Base-by-base conservation (phyloP, 2,113 vertebrate genomes). In the Rhabdomys dilectus region DNA sequence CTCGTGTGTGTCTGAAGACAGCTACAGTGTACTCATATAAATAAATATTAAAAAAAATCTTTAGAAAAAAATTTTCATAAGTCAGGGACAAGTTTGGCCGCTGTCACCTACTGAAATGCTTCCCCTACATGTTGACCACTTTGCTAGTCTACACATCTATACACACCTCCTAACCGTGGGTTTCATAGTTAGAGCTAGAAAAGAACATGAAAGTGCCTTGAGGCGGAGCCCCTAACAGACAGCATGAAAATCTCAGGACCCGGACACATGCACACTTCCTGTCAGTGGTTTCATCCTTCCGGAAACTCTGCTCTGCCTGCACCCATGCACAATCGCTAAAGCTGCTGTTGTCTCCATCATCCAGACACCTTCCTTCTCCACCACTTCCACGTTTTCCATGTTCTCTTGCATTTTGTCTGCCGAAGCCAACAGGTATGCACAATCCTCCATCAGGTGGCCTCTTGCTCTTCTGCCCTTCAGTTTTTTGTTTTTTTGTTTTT, bases 131-230 rank as follows among this genome's bases (percentile, higher is more conserved):
- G 31, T 7, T 89, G 68, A 88, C 60, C 45, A 87, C 13, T 95
- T 3, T 90, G 62, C 36, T 82, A 75, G 64, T 70, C 42, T 70
- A 62, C 7, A 72, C 48, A 94, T 19, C 72, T 62, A 72, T 45
- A 34, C 9, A 53, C 12, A 24, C 92, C 29, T 36, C 45, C 48
- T 10, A 89, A 91, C 0, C 53, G 22, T 78, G 56, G 48, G 45
- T 85, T 64, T 93, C 34, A 92, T 5, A 58, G 6, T 89, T 39
- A 93, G 26, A 73, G 22, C 45, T 42, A 53, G 53, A 75, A 90
- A 93, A 75, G 56, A 86, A 80, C 85, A 80, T 80, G 48, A 76
- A 72, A 91, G 64, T 72, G n/a, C 48, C 86, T 80, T 84, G 16
- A n/a, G 76, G n/a, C 51, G n/a, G 6, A 70, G n/a, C 84, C 36